Conservation (phyloP, 92 coral and sea anemone species). For the Epizoanthus illoricatus region DNA sequence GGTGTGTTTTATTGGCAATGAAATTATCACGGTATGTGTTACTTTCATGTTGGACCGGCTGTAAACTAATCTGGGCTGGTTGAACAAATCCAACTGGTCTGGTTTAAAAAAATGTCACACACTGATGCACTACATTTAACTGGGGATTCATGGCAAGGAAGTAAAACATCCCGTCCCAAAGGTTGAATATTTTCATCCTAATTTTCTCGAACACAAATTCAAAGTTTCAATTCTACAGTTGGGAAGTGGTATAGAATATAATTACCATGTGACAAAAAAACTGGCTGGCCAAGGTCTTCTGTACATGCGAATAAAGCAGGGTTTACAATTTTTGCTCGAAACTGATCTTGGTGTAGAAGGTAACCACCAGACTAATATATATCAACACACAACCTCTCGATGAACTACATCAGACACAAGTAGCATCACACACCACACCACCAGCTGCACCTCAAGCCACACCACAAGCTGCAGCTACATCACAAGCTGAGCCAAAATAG, state of each 20-base stretch:
- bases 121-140: too few species aligned
- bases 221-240: conserved; percentile 45
- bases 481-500: too few species aligned
- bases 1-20: too few species aligned
- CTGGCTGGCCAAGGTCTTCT: conserved; percentile 67
- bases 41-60: too few species aligned
- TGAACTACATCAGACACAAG: too few species aligned
- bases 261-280: conserved; percentile 52
- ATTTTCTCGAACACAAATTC: neutral
- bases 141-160: too few species aligned
- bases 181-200: neutral
- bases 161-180: too few species aligned
- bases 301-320: conserved; percentile 56
- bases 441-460: neutral
- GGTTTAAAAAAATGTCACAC: too few species aligned
- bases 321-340: conserved; percentile 46
- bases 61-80: too few species aligned
- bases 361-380: neutral
- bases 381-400: too few species aligned
- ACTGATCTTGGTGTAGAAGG: neutral
- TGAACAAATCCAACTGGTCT: too few species aligned
- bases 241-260: conserved; percentile 55
- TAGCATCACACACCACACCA: neutral
- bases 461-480: neutral
- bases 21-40: too few species aligned